phyloP scores from a whole-genome alignment of 2,113 vertebrate species.

The Smithornis capensis region DNA sequence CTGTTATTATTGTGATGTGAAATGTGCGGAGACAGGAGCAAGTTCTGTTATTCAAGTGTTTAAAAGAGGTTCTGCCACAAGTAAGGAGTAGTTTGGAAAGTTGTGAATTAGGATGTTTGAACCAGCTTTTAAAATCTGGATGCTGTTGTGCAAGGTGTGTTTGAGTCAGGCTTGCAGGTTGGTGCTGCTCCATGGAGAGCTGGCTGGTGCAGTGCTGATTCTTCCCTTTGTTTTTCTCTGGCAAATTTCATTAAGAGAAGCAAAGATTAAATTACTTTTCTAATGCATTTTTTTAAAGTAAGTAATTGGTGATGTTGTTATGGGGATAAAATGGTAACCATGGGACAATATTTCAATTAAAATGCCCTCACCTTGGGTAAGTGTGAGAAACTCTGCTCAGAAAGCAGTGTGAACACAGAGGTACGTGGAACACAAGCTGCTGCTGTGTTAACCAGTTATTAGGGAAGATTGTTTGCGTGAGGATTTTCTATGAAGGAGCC shows the following conservation, averaged over 20 bases:
- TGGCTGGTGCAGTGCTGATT: background rate
- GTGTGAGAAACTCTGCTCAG: conserved; percentile 11
- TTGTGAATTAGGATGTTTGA: background rate
- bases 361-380: background rate
- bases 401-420: background rate
- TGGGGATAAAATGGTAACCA: conserved; percentile 42
- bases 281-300: conserved; percentile 55
- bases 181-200: background rate
- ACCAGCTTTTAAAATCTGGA: background rate
- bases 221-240: conserved; percentile 37
- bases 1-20: background rate
- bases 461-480: conserved; percentile 42
- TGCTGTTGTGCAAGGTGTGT: background rate
- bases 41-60: background rate
- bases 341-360: conserved; percentile 34
- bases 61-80: background rate
- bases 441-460: background rate
- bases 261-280: conserved; percentile 59
- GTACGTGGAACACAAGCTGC: background rate
- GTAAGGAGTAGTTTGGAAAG: background rate
- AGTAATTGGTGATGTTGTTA: conserved; percentile 52
- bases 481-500: conserved; percentile 47
- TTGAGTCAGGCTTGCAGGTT: background rate
- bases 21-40: background rate
- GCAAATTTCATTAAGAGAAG: conserved; percentile 56